A percentile compares a stretch with the other conserved stretches of the same genome.
Conservation (phyloP, 2,797 vertebrate species). For the Taenioides sp. region DNA sequence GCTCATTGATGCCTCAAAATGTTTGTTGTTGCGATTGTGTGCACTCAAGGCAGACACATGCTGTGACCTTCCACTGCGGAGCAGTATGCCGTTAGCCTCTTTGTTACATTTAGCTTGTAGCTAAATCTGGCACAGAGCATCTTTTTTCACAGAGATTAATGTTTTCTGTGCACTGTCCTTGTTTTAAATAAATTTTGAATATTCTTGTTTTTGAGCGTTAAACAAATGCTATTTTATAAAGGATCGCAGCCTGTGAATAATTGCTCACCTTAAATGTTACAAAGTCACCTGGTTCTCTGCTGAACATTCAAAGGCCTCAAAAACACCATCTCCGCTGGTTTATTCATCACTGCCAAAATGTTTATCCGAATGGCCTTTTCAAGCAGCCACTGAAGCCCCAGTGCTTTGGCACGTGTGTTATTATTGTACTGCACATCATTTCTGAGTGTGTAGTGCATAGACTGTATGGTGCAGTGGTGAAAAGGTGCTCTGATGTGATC, state of each 20-base stretch:
- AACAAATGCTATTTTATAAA: conserved; percentile 38
- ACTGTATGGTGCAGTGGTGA: conserved; percentile 12
- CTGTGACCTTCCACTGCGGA: conserved; percentile 65
- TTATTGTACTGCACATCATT: conserved; percentile 35
- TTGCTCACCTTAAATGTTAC: conserved; percentile 32
- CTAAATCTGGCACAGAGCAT: too few species aligned
- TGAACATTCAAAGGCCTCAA: conserved; percentile 43
- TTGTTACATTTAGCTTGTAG: conserved; percentile 51
- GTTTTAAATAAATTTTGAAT: conserved; percentile 34
- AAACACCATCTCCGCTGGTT: conserved; percentile 46
- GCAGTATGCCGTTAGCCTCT: conserved; percentile 59
- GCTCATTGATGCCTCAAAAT: conserved; percentile 48
- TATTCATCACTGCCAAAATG: conserved; percentile 65
- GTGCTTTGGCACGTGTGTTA: conserved; percentile 25
- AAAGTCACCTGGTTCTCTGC: conserved; percentile 28
- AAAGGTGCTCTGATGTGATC: conserved; percentile 40
- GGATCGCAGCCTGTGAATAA: conserved; percentile 49
- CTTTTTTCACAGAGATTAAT: too few species aligned
- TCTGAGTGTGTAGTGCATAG: conserved; percentile 24
- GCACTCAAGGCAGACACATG: conserved; percentile 69
- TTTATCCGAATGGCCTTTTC: conserved; percentile 39
- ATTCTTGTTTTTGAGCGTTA: conserved; percentile 46
- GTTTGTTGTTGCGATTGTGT: conserved; percentile 56
- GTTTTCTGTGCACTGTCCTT: too few species aligned
- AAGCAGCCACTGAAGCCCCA: conserved; percentile 36